Evolutionary conservation across 1,140 invertebrate species (phyloP), one percentile per base, ranked within the genome.

Genomic region (Lepidurus packardi): DNA sequence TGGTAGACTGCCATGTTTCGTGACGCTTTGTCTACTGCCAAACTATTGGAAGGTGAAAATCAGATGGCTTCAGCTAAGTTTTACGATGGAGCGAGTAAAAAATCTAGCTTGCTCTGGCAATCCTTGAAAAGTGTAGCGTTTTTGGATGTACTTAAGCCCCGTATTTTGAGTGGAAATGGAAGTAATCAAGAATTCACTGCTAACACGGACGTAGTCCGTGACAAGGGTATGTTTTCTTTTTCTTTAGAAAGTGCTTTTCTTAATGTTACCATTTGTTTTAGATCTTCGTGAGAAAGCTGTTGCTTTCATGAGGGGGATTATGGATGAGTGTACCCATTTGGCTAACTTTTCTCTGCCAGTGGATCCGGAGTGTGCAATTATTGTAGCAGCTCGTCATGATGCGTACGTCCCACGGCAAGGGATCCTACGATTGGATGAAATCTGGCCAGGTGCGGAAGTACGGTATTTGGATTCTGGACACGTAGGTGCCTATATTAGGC

Each of bases 321-420:
- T 99, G 97, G 97, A 99, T 83, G 95, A 99, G 85, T 99, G 95
- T 84, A 99, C 98, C 3, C 96, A 98, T 86, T 86, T 99, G 2
- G 93, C 90, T 78, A 97, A 98, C 85, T 99, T 97, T 83, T 92
- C 93, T 13, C 85, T 91, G 7, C 89, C 89, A 0, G 90, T 91
- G 34, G 96, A 98, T 84, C 93, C 94, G 3, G 91, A 91, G 11
- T 85, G 97, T 21, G 92, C 95, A 80, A 95, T 93, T 81, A 89
- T 92, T 13, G 91, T 97, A 7, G 93, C 94, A 82, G 94, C 94
- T 0, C 90, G 90, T 81, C 89, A 94, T 79, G 96, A 98, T 86
- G 96, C 93, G 1, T 99, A 99, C 86, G 92, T 98, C 25, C 95
- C 96, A 0, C 88, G 93, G 41, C 91, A 94, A 21, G 91, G 92